Evolutionary conservation across 2,888 invertebrate genomes (phyloP).

Genomic region (Xanthorhoe spadicearia): DNA sequence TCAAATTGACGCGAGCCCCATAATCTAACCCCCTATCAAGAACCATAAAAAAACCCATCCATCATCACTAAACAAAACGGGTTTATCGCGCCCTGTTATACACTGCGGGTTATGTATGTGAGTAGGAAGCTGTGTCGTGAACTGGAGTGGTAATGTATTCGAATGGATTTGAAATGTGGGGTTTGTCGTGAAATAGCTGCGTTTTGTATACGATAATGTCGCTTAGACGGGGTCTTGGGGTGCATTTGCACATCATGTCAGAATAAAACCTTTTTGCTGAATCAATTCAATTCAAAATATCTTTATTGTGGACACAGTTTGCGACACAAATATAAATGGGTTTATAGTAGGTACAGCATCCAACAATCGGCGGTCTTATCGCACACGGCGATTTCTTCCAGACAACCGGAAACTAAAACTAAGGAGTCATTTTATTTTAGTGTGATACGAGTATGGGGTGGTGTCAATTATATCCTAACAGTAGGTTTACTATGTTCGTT

Average conservation of each 20-base stretch:
- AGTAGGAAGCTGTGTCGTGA: conserved; percentile 35
- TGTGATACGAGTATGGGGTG: too few relatives aligned
- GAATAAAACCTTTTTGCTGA: conserved; percentile 2
- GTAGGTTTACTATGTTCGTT: too few relatives aligned
- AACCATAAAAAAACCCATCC: conserved; percentile 27
- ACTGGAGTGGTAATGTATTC: conserved; percentile 46
- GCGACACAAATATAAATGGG: too few relatives aligned
- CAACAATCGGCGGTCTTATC: too few relatives aligned
- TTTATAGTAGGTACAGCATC: too few relatives aligned
- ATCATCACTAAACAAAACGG: conserved; percentile 26
- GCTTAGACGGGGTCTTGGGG: conserved; percentile 37
- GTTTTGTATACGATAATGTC: conserved; percentile 69
- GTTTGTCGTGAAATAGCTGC: conserved; percentile 61
- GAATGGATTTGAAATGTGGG: conserved; percentile 40
- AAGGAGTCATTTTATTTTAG: too few relatives aligned
- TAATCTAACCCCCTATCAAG: conserved; percentile 24
- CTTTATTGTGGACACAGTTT: too few relatives aligned
- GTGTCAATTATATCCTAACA: too few relatives aligned
- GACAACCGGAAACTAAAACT: too few relatives aligned
- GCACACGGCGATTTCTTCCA: too few relatives aligned
- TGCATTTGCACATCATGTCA: conserved; percentile 30
- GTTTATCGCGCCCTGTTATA: conserved; percentile 3
- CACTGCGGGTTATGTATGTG: conserved; percentile 40
- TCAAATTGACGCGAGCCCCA: conserved; percentile 17
- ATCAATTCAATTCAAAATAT: background rate